Evolutionary conservation across 2,113 vertebrate species (phyloP), one percentile per base, ranked within the genome.

Genomic region (Actenoides lindsayi): DNA sequence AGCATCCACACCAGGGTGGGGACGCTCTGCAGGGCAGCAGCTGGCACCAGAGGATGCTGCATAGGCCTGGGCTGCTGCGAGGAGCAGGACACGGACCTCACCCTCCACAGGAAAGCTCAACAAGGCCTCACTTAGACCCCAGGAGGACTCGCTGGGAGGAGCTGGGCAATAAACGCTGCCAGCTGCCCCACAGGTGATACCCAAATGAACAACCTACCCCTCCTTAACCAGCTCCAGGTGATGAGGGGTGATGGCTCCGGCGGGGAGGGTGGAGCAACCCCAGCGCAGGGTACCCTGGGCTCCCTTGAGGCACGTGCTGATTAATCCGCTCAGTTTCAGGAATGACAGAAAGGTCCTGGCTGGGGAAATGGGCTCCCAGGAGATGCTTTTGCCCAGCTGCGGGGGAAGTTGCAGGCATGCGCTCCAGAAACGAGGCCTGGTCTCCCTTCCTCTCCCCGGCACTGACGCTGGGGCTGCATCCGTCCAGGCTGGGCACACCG

Each of bases 141-240:
- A 0, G 31, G 6, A 28, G 41, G 10, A 33, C 23, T 9, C 4
- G 0, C 10, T 1, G 1, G 21, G 37, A 78, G 51, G 14, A 70
- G 44, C 14, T 14, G 54, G 30, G 33, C 37, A n/a, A 53, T 42
- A 67, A 90, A 37, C 1, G 17, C 48, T n/a, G 35, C 63, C n/a
- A 1, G 4, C 18, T 73, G 62, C 24, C 41, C 37, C 3, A 4
- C 16, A 14, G 24, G 6, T 0, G 1, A 51, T 50, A 42, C 7
- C 16, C 60, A 74, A 30, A 81, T 11, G 57, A 62, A 84, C 16
- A 62, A 84, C 16, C 18, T 21, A 44, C 2, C 12, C 18, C 39
- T 74, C 44, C 39, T 2, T 1, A 65, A 9, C n/a, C 3, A 2
- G 9, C 60, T 60, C 42, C 14, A 0, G 3, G 39, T 0, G 9